Evolutionary conservation across 2,113 vertebrate genomes (phyloP).

Genomic region (Larimichthys polyactis): DNA sequence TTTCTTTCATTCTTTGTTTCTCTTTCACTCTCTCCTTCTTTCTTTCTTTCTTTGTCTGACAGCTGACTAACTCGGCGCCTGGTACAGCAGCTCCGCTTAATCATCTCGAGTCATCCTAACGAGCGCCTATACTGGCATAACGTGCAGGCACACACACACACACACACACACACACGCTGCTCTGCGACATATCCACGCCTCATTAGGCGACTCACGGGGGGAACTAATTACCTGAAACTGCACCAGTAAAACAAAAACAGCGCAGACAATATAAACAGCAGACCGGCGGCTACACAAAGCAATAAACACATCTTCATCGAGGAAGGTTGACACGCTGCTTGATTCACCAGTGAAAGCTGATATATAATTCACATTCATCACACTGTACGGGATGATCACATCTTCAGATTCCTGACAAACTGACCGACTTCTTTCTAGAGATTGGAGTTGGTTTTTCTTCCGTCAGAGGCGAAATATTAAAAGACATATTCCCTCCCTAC

Average conservation of each 20-base stretch:
- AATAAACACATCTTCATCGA: slow-evolving; percentile 62
- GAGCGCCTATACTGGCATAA: slow-evolving; percentile 29
- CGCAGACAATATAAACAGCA: slow-evolving; percentile 65
- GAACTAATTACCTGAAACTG: slow-evolving; percentile 82
- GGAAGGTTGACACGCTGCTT: slow-evolving; percentile 38
- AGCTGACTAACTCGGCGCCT: slow-evolving; percentile 61
- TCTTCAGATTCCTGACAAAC: slow-evolving; percentile 7
- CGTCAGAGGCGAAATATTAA: slow-evolving; percentile 26
- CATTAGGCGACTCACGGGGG: slow-evolving; percentile 81
- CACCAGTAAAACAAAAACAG: slow-evolving; percentile 74
- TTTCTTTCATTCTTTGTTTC: not conserved
- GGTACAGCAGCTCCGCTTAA: slow-evolving; percentile 56
- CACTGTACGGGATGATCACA: slow-evolving; percentile 4
- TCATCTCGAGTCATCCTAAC: slow-evolving; percentile 68
- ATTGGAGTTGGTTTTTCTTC: slow-evolving; percentile 5
- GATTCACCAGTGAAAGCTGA: slow-evolving; percentile 36
- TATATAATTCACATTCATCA: slow-evolving; percentile 23
- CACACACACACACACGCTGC: slow-evolving; percentile 53
- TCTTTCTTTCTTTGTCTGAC: slow-evolving; percentile 31
- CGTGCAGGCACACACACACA: slow-evolving; percentile 10
- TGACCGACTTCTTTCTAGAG: slow-evolving; percentile 19
- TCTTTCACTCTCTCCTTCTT: not conserved
- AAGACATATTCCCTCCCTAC: slow-evolving; percentile 15
- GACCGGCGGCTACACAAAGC: slow-evolving; percentile 45
- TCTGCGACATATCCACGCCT: slow-evolving; percentile 75